A percentile compares a stretch with the other conserved stretches of the same genome.
Conservation (phyloP, 1,140 invertebrate species). For the Aphaenogaster floridana region DNA sequence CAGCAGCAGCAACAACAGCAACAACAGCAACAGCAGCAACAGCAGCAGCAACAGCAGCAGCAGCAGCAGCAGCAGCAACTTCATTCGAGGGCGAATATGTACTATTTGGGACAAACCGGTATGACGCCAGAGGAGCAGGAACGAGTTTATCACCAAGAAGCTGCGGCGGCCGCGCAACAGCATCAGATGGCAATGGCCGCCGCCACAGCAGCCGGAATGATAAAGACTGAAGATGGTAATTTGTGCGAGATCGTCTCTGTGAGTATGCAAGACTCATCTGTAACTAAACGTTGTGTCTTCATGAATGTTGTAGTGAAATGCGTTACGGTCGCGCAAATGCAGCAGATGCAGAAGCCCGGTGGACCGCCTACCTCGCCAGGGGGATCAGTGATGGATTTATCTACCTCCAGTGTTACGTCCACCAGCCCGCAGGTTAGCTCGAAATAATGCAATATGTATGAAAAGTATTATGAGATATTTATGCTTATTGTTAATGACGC, state of each 20-base stretch:
- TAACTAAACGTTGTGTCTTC: conserved; percentile 13
- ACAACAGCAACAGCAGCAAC: conserved; percentile 87
- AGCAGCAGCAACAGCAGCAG: conserved; percentile 88
- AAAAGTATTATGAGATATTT: not conserved
- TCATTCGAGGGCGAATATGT: conserved; percentile 87
- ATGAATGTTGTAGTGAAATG: conserved; percentile 91
- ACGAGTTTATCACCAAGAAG: conserved; percentile 89
- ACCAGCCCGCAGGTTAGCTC: conserved; percentile 92
- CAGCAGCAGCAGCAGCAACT: conserved; percentile 87
- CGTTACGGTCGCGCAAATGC: conserved; percentile 92
- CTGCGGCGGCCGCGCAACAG: conserved; percentile 87
- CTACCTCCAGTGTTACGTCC: conserved; percentile 93
- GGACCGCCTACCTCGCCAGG: conserved; percentile 90
- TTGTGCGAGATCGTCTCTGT: conserved; percentile 2
- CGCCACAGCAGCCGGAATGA: conserved; percentile 87
- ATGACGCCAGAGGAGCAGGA: conserved; percentile 87
- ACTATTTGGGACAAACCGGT: conserved; percentile 87
- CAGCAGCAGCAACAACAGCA: conserved; percentile 88
- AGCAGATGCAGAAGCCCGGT: conserved; percentile 87
- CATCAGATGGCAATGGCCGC: conserved; percentile 89
- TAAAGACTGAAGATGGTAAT: conserved; percentile 89
- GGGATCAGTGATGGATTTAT: conserved; percentile 94
- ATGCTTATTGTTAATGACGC: not conserved
- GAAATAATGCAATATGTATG: not conserved
- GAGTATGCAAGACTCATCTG: conserved; percentile 3